Evolutionary conservation across 2,797 vertebrate species (phyloP).

Genomic region (Gephyroberyx darwinii): DNA sequence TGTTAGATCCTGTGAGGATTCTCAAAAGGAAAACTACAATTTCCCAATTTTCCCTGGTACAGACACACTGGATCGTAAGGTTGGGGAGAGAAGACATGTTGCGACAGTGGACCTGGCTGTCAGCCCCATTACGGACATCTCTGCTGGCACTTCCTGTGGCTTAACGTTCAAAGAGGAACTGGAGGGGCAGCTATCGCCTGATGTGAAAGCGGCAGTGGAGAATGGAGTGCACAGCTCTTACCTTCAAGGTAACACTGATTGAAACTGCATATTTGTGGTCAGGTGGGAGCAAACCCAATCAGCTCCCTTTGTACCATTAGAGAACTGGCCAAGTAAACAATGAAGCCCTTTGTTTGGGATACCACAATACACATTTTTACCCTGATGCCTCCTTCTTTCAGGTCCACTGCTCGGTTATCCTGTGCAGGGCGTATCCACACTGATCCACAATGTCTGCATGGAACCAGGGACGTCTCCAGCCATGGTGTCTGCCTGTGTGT

Average conservation of each 20-base stretch:
- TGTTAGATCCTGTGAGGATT: background rate
- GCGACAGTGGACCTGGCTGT: slow-evolving; percentile 84
- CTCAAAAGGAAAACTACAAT: too few relatives aligned
- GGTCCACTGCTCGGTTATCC: slow-evolving; percentile 93
- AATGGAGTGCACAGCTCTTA: slow-evolving; percentile 87
- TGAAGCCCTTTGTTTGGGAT: background rate
- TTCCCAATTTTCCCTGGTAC: background rate
- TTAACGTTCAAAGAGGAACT: slow-evolving; percentile 70
- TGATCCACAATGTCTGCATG: slow-evolving; percentile 79
- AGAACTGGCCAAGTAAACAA: background rate
- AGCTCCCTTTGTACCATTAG: background rate
- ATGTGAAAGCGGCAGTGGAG: slow-evolving; percentile 85
- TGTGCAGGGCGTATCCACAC: slow-evolving; percentile 84
- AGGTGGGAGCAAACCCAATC: background rate
- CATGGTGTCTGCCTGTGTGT: slow-evolving; percentile 93
- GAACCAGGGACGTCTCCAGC: slow-evolving; percentile 89
- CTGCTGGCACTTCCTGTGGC: slow-evolving; percentile 54
- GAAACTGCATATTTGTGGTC: background rate
- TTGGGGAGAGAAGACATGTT: slow-evolving; percentile 88
- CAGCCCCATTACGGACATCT: slow-evolving; percentile 69
- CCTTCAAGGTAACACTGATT: slow-evolving; percentile 85
- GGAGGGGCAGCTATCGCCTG: slow-evolving; percentile 72
- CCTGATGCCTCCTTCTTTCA: slow-evolving; percentile 49
- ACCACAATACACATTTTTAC: background rate
- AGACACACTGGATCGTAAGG: slow-evolving; percentile 90